These are phyloP conservation scores for Coendou prehensilis DNA, from an alignment of 2,797 vertebrate species.

Conservation along the genomic window DNA sequence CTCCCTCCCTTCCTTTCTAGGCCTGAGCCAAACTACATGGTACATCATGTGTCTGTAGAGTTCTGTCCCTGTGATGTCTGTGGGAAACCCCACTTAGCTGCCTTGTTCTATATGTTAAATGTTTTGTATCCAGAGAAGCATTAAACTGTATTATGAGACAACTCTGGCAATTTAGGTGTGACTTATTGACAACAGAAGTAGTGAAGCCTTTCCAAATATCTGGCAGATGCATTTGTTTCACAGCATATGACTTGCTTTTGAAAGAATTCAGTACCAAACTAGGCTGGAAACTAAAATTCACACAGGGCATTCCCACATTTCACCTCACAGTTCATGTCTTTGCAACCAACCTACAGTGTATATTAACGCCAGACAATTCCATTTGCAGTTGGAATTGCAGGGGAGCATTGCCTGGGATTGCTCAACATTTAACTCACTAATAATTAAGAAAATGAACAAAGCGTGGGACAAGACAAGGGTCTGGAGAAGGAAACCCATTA, in stretches of 20 bases:
- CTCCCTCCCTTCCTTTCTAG: background rate
- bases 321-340: background rate
- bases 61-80: background rate
- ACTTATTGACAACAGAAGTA: background rate
- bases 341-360: background rate
- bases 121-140: background rate
- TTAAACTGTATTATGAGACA: background rate
- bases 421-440: background rate
- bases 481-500: background rate
- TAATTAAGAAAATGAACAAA: constrained; percentile 61
- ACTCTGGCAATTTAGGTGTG: background rate
- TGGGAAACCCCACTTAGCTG: background rate
- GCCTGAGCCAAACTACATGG: background rate
- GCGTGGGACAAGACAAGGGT: background rate
- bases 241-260: constrained; percentile 6
- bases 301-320: constrained; percentile 18
- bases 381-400: background rate
- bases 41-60: background rate
- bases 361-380: background rate
- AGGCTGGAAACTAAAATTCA: constrained; percentile 47
- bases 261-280: constrained; percentile 14
- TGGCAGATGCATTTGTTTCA: constrained; percentile 57
- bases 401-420: constrained; percentile 9
- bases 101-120: background rate
- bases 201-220: constrained; percentile 47